Evolutionary conservation across 2,113 vertebrate genomes (phyloP).

Genomic region (Kryptolebias marmoratus): DNA sequence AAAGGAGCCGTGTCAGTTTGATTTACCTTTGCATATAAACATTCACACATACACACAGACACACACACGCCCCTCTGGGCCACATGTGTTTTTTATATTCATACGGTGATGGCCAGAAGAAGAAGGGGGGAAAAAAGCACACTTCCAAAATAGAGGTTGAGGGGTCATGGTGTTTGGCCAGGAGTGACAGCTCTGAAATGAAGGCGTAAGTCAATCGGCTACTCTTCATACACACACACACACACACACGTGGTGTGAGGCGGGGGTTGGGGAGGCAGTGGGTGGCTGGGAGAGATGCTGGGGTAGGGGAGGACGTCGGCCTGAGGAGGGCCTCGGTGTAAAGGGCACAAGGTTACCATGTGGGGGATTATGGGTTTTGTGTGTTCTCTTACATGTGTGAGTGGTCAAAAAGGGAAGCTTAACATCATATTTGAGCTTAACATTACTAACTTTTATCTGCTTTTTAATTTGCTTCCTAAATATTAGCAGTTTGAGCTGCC

Average conservation of each 20-base stretch:
- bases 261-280: slow-evolving; percentile 15
- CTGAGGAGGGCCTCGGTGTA: slow-evolving; percentile 43
- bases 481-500: slow-evolving; percentile 1
- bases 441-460: not conserved
- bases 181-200: slow-evolving; percentile 82
- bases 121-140: slow-evolving; percentile 47
- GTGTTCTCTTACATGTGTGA: not conserved
- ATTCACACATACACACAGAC: slow-evolving; percentile 37
- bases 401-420: slow-evolving; percentile 2
- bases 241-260: not conserved
- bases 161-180: slow-evolving; percentile 79
- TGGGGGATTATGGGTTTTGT: slow-evolving; percentile 39
- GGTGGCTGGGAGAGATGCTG: slow-evolving; percentile 29
- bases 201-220: slow-evolving; percentile 81
- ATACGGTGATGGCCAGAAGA: slow-evolving; percentile 42
- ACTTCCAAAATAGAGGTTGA: slow-evolving; percentile 68
- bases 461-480: slow-evolving; percentile 3
- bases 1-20: slow-evolving; percentile 72
- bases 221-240: slow-evolving; percentile 48
- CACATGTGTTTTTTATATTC: slow-evolving; percentile 80
- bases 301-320: slow-evolving; percentile 39
- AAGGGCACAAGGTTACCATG: slow-evolving; percentile 60
- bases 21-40: slow-evolving; percentile 72
- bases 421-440: not conserved
- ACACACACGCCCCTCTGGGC: slow-evolving; percentile 48